A percentile compares a stretch with the other conserved stretches of the same genome.
phyloP scores from a whole-genome alignment of 2,113 vertebrate species.

The Ifrita kowaldi region DNA sequence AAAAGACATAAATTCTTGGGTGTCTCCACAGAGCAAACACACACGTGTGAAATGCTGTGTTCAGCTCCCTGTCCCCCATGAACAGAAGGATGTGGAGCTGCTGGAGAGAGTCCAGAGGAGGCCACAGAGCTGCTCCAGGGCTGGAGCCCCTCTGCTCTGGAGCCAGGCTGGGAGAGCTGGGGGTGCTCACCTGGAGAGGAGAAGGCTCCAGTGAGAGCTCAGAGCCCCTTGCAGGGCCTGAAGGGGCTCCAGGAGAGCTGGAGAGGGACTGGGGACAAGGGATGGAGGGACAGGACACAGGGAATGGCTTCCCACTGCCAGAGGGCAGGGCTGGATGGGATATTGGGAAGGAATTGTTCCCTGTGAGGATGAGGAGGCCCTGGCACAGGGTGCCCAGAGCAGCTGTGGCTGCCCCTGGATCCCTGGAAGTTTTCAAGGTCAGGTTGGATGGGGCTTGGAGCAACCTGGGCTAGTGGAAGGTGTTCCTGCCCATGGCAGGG shows the following conservation, averaged over 20 bases:
- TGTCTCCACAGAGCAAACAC: not conserved
- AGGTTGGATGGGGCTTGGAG: not conserved
- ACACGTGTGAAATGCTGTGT: not conserved
- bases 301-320: not conserved
- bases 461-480: accelerated
- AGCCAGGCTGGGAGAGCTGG: not conserved
- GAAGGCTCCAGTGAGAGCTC: not conserved
- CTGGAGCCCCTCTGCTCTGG: not conserved
- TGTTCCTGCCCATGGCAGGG: not conserved
- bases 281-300: not conserved
- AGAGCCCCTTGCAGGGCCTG: not conserved
- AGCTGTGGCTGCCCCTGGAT: not conserved
- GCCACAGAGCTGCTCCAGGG: accelerated
- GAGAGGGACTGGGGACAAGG: not conserved
- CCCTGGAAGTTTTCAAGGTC: not conserved
- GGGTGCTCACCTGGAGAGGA: not conserved
- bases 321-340: accelerated
- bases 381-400: not conserved
- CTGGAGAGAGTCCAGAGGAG: not conserved
- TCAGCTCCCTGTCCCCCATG: not conserved
- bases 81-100: accelerated
- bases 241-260: not conserved
- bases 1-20: not conserved
- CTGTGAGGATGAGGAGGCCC: accelerated
- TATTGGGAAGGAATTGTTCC: accelerated